Base-by-base conservation (phyloP, 1,140 invertebrate species). In the Drosophila littoralis region DNA sequence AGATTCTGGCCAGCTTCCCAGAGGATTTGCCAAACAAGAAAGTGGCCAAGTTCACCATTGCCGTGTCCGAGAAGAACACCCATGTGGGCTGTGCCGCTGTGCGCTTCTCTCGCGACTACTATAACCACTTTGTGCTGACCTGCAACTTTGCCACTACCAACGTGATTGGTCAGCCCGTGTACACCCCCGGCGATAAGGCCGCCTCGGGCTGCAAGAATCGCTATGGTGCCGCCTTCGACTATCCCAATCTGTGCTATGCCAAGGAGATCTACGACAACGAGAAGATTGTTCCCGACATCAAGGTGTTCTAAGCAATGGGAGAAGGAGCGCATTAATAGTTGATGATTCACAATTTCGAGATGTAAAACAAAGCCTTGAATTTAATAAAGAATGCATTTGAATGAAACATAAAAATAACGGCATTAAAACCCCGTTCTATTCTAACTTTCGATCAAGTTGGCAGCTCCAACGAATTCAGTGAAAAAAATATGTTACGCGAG, bases 181-280 rank as follows among this genome's bases (percentile, higher is more conserved):
- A 79, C 50, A 75, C 67, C 12, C 66, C 72, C 22, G 77, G 77
- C 13, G 75, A 77, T 1, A 73, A 68, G 33, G 28, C 75, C 22
- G 68, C 75, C 43, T 33, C 48, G 1, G 75, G 69, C 22, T 77
- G 75, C 43, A 66, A 68, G 61, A 77, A 77, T 13, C 75, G 75
- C 13, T 77, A 61, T 55, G 75, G 75, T 8, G 79, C 60, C 12
- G 79, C 74, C 42, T 81, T 38, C 33, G 79, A 64, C 12, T 81
- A 52, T 10, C 79, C 69, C 48, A 80, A 80, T 42, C 52, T 80
- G 36, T 80, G 78, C 75, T 78, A 75, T n/a, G 75, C 75, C 65
- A 86, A 85, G 59, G 81, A 85, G 74, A 85, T 85, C 51, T 85
- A 85, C 28, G 81, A 85, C 70, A 85, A 88, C 22, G 79, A 88